phyloP scores from a whole-genome alignment of 2,113 vertebrate species.

The Jacana jacana region DNA sequence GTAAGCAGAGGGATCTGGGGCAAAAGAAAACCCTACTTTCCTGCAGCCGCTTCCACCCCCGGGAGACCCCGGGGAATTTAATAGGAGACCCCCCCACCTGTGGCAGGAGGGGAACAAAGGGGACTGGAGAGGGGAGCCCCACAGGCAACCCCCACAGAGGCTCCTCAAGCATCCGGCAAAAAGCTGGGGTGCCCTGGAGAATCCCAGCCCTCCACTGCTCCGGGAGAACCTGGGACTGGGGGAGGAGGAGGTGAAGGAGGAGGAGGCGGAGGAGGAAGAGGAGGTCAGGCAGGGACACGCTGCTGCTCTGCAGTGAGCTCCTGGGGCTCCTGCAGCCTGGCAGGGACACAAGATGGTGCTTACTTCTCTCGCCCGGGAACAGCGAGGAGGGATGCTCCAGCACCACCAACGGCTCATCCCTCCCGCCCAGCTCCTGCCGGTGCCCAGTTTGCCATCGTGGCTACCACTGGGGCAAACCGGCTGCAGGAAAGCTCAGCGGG shows the following conservation, averaged over 20 bases:
- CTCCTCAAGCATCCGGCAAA: neutral
- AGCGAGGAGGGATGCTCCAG: neutral
- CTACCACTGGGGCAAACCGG: neutral
- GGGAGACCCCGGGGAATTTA: neutral
- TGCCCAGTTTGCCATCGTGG: neutral
- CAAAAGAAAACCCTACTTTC: fast-evolving
- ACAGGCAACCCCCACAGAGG: neutral
- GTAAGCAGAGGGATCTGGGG: neutral
- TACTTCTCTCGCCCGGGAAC: neutral
- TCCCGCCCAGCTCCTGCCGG: neutral
- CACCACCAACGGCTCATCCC: neutral
- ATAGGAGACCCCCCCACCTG: neutral
- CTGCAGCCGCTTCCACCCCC: fast-evolving
- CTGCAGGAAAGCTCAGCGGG: neutral
- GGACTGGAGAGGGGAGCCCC: neutral
- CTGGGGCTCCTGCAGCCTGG: conserved; percentile 52
- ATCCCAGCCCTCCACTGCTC: neutral
- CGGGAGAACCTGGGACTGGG: neutral
- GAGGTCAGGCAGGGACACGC: conserved; percentile 54
- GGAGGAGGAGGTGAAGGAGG: neutral
- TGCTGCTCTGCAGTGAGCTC: conserved; percentile 39
- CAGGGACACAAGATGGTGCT: conserved; percentile 55
- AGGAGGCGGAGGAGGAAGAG: neutral
- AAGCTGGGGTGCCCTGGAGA: neutral
- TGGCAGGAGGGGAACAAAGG: neutral